Conservation (phyloP, 2,888 invertebrate species). For the Ethmia dodecea region DNA sequence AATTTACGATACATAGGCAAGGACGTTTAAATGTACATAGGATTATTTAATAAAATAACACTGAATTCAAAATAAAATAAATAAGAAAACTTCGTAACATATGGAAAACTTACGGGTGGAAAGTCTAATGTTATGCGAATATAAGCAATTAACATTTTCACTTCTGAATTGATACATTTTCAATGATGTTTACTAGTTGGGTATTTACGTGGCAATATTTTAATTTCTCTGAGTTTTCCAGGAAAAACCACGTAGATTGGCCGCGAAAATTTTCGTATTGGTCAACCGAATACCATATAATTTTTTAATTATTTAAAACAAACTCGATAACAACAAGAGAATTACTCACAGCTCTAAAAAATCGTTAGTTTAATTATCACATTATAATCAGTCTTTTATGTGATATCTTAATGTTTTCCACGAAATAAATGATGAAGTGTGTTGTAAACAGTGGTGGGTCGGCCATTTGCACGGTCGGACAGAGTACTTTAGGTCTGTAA, state of each 20-base stretch:
- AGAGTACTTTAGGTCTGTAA: slow-evolving; percentile 79
- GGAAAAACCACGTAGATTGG: slow-evolving; percentile 33
- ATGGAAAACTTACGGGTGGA: slow-evolving; percentile 41
- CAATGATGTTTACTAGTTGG: slow-evolving; percentile 8
- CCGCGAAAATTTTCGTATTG: slow-evolving; percentile 38
- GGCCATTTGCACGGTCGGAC: slow-evolving; percentile 84
- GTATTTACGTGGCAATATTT: neutral
- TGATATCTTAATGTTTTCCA: slow-evolving; percentile 33
- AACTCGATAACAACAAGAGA: slow-evolving; percentile 12
- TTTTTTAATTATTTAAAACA: slow-evolving; percentile 20
- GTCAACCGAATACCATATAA: slow-evolving; percentile 45
- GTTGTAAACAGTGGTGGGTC: slow-evolving; percentile 82
- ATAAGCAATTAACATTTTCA: slow-evolving; percentile 44
- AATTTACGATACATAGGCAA: too few relatives aligned
- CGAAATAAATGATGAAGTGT: slow-evolving; percentile 49
- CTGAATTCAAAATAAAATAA: too few relatives aligned
- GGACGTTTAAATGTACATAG: too few relatives aligned
- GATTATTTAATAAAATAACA: too few relatives aligned
- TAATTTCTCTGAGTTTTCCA: slow-evolving; percentile 19
- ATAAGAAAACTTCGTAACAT: too few relatives aligned
- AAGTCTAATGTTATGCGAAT: slow-evolving; percentile 50
- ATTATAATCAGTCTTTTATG: slow-evolving; percentile 25
- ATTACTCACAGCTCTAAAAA: slow-evolving; percentile 25
- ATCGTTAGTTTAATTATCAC: slow-evolving; percentile 45
- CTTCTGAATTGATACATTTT: slow-evolving; percentile 54